Evolutionary conservation across 2,113 vertebrate genomes (phyloP).

Genomic region (Bujurquina vittata): DNA sequence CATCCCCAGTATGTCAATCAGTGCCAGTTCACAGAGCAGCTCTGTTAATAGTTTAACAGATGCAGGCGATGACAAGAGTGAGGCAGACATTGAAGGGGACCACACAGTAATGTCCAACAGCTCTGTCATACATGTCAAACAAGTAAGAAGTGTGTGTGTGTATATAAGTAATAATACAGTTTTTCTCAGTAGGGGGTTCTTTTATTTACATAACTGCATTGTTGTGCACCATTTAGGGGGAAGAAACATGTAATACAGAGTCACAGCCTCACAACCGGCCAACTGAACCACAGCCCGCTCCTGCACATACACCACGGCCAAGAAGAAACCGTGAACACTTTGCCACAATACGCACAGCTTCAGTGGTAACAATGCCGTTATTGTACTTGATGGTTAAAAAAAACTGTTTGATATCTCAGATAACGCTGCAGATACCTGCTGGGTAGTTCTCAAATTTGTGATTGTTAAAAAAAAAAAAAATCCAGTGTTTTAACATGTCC

Average conservation of each 20-base stretch:
- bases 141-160: conserved; percentile 77
- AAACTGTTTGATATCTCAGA: neutral
- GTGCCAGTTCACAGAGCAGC: conserved; percentile 99
- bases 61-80: conserved; percentile 94
- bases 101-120: conserved; percentile 99
- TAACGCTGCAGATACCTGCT: neutral
- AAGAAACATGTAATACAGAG: conserved; percentile 88
- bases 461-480: neutral
- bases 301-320: conserved; percentile 89
- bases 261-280: conserved; percentile 85
- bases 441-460: neutral
- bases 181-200: too few species aligned
- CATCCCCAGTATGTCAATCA: conserved; percentile 99
- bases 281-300: conserved; percentile 89
- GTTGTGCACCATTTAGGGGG: conserved; percentile 81
- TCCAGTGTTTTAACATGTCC: neutral
- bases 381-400: neutral
- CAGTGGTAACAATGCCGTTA: conserved; percentile 83
- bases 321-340: conserved; percentile 98
- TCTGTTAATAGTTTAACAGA: conserved; percentile 98
- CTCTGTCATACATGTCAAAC: conserved; percentile 95
- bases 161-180: too few species aligned
- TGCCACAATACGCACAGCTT: conserved; percentile 97
- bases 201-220: neutral
- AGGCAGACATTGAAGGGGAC: conserved; percentile 95